Evolutionary conservation across 2,797 vertebrate species (phyloP).

Genomic region (Micrastur ruficollis): DNA sequence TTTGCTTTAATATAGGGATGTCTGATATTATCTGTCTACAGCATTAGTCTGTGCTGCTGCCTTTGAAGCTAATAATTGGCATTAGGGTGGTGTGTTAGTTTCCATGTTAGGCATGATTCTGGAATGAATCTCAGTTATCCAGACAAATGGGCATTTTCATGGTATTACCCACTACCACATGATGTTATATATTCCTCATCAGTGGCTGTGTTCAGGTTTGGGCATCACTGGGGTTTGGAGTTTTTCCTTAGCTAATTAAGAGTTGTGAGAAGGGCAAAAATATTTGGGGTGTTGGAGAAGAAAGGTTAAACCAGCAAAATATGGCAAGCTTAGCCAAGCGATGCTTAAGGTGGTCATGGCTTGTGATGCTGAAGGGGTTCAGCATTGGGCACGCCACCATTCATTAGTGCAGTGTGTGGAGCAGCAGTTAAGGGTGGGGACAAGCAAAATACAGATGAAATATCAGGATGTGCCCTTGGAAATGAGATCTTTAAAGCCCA

Average conservation of each 20-base stretch:
- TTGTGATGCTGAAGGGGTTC: background rate
- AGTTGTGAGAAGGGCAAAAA: constrained; percentile 31
- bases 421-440: background rate
- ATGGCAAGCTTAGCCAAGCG: background rate
- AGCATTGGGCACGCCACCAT: background rate
- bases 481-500: background rate
- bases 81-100: constrained; percentile 15
- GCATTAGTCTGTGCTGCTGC: constrained; percentile 38
- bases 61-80: constrained; percentile 61
- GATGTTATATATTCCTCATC: constrained; percentile 2
- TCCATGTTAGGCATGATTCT: constrained; percentile 48
- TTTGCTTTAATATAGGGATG: constrained; percentile 56
- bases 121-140: constrained; percentile 37
- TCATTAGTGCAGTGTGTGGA: accelerated
- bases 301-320: constrained; percentile 23
- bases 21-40: constrained; percentile 60
- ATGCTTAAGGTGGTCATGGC: background rate
- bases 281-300: constrained; percentile 36
- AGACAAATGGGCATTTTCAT: constrained; percentile 57
- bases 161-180: constrained; percentile 24
- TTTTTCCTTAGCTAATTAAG: constrained; percentile 51
- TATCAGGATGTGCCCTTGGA: background rate
- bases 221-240: constrained; percentile 49
- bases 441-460: background rate
- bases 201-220: constrained; percentile 42